Evolutionary conservation across 2,113 vertebrate genomes (phyloP).

Genomic region (Epinephelus cyanopodus): DNA sequence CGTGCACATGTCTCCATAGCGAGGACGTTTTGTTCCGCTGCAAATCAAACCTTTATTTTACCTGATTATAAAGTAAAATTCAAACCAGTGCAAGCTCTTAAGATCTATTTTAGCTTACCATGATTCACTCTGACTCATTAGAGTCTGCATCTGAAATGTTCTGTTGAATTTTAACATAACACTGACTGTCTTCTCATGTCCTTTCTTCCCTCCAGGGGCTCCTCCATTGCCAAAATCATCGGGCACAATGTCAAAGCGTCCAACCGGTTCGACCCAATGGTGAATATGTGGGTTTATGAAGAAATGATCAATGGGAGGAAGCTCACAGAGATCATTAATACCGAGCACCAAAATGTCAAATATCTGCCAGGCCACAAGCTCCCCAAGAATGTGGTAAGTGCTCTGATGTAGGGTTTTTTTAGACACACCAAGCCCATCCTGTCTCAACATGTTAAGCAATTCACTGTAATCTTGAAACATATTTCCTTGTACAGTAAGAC

Average conservation of each 20-base stretch:
- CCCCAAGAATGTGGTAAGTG: conserved; percentile 87
- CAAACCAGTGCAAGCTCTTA: too few species aligned
- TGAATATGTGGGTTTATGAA: conserved; percentile 92
- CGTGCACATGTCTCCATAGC: too few species aligned
- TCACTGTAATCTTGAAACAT: neutral
- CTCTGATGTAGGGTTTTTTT: too few species aligned
- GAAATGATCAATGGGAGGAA: conserved; percentile 85
- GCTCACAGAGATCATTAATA: conserved; percentile 88
- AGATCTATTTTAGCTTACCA: too few species aligned
- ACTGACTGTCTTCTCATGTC: neutral
- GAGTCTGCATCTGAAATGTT: too few species aligned
- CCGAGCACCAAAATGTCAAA: conserved; percentile 89
- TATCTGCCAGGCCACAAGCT: conserved; percentile 88
- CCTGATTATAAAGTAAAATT: too few species aligned
- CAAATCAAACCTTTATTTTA: too few species aligned
- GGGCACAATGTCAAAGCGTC: conserved; percentile 85
- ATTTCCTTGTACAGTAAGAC: too few species aligned
- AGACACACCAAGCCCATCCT: neutral
- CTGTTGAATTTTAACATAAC: neutral
- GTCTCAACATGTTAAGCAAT: neutral
- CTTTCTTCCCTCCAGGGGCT: conserved; percentile 79
- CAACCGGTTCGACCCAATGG: conserved; percentile 84
- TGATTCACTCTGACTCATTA: too few species aligned
- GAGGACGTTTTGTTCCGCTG: too few species aligned
- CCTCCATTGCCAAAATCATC: conserved; percentile 88